A percentile compares a stretch with the other conserved stretches of the same genome.
These are phyloP conservation scores for Stichodactyla helianthus DNA, from an alignment of 64 coral and sea anemone species.

Conservation along the genomic window DNA sequence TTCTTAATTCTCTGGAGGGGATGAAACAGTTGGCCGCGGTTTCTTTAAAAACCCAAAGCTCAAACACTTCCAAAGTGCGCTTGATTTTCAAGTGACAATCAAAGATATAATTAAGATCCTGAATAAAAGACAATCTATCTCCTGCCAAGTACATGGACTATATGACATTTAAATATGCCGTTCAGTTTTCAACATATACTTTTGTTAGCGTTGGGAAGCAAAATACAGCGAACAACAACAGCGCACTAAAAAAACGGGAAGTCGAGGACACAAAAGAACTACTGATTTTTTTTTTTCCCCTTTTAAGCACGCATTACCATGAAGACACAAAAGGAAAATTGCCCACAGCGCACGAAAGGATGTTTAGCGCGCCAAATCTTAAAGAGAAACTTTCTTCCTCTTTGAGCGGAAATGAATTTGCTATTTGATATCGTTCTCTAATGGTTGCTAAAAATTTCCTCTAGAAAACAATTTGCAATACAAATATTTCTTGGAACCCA, in stretches of 20 bases:
- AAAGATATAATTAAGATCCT: background rate
- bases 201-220: background rate
- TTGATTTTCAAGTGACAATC: background rate
- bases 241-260: background rate
- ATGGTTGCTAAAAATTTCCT: background rate
- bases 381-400: background rate
- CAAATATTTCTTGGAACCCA: background rate
- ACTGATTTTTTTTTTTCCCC: background rate
- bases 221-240: background rate
- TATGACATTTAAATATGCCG: background rate
- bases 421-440: background rate
- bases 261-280: background rate
- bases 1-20: background rate
- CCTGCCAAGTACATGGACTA: background rate
- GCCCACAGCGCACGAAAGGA: background rate
- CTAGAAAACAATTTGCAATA: background rate
- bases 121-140: background rate
- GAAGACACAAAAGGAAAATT: background rate
- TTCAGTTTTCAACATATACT: background rate
- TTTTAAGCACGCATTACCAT: background rate
- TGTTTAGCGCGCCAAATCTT: background rate
- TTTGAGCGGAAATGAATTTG: background rate
- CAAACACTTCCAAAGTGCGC: background rate
- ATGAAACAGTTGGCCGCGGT: background rate
- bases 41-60: background rate